phyloP scores from a whole-genome alignment of 2,888 invertebrate genomes.

The Apamea sordens region DNA sequence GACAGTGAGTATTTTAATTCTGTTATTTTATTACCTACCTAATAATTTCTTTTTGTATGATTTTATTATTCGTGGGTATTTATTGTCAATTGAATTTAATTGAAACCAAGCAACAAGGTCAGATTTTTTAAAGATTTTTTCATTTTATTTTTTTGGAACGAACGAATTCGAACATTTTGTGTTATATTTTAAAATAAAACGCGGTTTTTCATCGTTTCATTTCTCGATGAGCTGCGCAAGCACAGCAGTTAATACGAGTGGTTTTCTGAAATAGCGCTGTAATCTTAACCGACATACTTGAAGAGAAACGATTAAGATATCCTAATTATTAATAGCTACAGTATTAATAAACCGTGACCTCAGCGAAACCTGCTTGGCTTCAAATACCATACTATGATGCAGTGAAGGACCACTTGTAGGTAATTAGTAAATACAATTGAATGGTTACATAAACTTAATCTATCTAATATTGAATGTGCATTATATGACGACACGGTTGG shows the following conservation, averaged over 20 bases:
- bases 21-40: neutral
- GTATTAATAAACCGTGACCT: slow-evolving; percentile 11
- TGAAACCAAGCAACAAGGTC: neutral
- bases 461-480: neutral
- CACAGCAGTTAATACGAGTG: neutral
- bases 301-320: slow-evolving; percentile 21
- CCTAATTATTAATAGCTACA: slow-evolving; percentile 11
- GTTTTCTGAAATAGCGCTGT: slow-evolving; percentile 25
- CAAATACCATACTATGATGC: neutral
- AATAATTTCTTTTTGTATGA: neutral
- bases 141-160: too few species aligned
- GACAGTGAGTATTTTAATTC: slow-evolving; percentile 92
- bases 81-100: neutral
- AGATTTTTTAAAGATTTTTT: neutral
- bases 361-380: neutral
- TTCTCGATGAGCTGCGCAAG: neutral
- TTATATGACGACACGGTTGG: too few species aligned
- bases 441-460: neutral
- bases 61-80: neutral
- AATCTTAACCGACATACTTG: slow-evolving; percentile 17
- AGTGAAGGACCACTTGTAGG: neutral
- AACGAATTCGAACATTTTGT: neutral
- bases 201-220: neutral
- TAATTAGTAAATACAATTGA: slow-evolving; percentile 1
- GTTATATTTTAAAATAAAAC: neutral